phyloP scores from a whole-genome alignment of 2,797 vertebrate species.

The Poecilia velifera region DNA sequence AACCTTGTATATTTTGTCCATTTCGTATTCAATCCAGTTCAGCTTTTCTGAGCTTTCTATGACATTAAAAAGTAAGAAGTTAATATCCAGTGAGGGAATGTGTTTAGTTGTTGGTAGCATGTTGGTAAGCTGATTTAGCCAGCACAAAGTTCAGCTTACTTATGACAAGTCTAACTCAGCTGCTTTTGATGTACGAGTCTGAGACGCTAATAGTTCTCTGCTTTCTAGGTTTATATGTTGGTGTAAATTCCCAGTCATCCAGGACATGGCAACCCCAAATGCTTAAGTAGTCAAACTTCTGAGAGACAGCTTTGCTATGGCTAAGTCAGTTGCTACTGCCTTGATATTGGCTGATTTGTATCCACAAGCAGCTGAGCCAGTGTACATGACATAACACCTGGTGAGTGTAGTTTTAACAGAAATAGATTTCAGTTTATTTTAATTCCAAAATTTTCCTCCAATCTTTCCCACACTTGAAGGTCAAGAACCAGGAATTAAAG shows the following conservation, averaged over 20 bases:
- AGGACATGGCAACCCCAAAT: neutral
- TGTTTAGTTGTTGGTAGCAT: neutral
- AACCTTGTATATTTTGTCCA: neutral
- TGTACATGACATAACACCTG: neutral
- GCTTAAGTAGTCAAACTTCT: neutral
- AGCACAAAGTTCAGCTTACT: neutral
- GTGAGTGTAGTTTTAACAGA: neutral
- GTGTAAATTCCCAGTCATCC: neutral
- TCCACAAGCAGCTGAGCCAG: neutral
- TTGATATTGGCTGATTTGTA: neutral
- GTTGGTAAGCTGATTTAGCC: neutral
- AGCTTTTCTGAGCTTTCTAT: too few species aligned
- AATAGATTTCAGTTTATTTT: neutral
- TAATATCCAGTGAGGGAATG: too few species aligned
- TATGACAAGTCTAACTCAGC: neutral
- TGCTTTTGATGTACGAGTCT: neutral
- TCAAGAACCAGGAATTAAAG: neutral
- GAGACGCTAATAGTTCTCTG: neutral
- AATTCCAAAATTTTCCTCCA: conserved; percentile 6
- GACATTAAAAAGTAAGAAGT: too few species aligned
- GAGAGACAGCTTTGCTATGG: neutral
- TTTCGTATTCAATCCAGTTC: neutral
- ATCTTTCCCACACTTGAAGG: neutral
- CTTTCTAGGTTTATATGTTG: neutral
- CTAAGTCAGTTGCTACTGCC: neutral